Evolutionary conservation across 2,888 invertebrate species (phyloP), one percentile per base, ranked within the genome.

Genomic region (Ceramica pisi): DNA sequence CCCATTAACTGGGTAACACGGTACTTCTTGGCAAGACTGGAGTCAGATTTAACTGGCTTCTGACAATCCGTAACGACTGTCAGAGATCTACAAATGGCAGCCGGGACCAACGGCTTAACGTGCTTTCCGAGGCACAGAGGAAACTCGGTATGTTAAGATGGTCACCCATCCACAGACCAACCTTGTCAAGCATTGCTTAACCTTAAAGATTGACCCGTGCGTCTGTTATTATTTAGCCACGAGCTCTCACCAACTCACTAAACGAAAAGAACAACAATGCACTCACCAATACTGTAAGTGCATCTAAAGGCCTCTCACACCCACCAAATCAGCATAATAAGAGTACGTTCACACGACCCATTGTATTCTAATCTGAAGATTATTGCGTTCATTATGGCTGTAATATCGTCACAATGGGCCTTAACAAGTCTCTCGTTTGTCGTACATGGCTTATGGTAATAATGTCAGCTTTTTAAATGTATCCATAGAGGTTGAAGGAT

Each of bases 321-420:
- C 65, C 83, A 72, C 56, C 41, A 71, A 78, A 65, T 75, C 77
- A 83, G 60, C 63, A 63, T 78, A 51, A 69, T 77, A 73, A 78
- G 78, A 60, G 81, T 75, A 62, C 79, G 70, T 80, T 82, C 82
- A 85, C 77, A 79, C 77, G 67, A 60, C 26, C 83, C 77, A 88
- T 90, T 90, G 89, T 89, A 88, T 88, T 88, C 82, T 90, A 89
- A 90, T 89, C 78, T 74, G 75, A 73, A 81, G 82, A 86, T 88
- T 82, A 87, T 84, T 86, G 83, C 78, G 78, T 77, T 83, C 81
- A 84, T 85, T 87, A 78, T 75, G 63, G 63, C 59, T 66, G 80
- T 89, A 85, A 88, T 88, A 70, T 75, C 67, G 64, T 74, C 76
- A 89, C 89, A 89, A 89, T 87, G 79, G 78, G 66, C 67, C 71